Base-by-base conservation (phyloP, 2,888 invertebrate genomes). In the Xanthostigma xanthostigma region DNA sequence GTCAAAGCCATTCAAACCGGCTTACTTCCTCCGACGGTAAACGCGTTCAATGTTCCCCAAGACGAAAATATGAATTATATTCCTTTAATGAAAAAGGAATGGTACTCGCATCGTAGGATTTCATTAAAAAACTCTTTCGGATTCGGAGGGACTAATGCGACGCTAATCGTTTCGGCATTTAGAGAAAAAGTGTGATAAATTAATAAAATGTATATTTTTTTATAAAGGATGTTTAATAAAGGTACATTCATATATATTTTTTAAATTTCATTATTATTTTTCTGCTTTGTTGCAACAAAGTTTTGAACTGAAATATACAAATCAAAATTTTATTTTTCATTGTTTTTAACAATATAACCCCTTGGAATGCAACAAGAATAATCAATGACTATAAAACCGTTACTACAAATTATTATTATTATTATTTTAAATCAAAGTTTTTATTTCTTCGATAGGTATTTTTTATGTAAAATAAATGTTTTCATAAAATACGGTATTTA, bases 101-200 rank as follows among this genome's bases (percentile, higher is more conserved):
- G 89, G 89, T 60, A 65, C 44, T 55, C 55, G 40, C 61, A 54
- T 43, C 71, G 67, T 58, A 75, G 82, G 60, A 71, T 93, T 57
- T 94, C 92, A 12, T 65, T 98, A 45, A 94, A 92, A 66, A 98
- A 98, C 70, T 94, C 97, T 1, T 97, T 98, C 74, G 98, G 97
- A 6, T 98, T 98, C 75, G 97, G 98, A 48, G 97, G 97, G 41
- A 97, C 96, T 3, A 98, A 98, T 75, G 93, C 94, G 27, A 82
- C 84, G 49, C 70, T 94, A 39, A 27, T 27, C 88, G 90, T 66
- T 67, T 82, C 53, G 68, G 68, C 37, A 65, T 73, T 54, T 74
- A 64, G 57, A 52, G 37, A 27, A 45, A 41, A 48, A 12, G 38
- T 12, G 27, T 41, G 34, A 39, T 44, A 39, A n/a, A 33, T 6